These are phyloP conservation scores for Tiaroga cobitis DNA, from an alignment of 2,797 vertebrate species.

Conservation along the genomic window DNA sequence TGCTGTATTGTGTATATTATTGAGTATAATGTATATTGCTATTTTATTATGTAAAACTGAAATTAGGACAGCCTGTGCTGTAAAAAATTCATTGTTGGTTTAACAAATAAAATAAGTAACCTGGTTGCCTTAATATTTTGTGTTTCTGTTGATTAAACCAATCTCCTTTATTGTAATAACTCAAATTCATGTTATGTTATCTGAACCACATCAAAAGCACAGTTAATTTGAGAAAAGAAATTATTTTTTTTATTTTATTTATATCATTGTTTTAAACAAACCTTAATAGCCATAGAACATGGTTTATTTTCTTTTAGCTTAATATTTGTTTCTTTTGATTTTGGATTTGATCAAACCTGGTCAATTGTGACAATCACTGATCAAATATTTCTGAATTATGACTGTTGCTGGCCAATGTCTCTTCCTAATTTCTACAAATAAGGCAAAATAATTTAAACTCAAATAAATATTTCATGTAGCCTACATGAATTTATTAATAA, in stretches of 20 bases:
- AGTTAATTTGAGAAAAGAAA: no score
- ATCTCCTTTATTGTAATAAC: no score
- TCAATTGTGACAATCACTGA: neutral
- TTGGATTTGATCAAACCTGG: neutral
- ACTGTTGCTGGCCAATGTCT: neutral
- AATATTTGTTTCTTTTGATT: neutral
- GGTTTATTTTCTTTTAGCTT: neutral
- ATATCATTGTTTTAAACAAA: neutral
- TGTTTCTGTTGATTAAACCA: no score
- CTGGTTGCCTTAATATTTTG: no score
- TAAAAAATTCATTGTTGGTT: no score
- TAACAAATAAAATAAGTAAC: no score
- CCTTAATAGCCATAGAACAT: neutral
- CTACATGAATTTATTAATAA: neutral
- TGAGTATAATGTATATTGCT: neutral
- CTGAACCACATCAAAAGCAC: no score
- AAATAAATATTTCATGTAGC: conserved; percentile 7
- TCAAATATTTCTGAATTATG: neutral
- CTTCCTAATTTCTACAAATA: neutral
- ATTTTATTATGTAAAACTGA: neutral
- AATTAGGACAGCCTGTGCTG: no score
- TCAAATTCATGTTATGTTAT: no score
- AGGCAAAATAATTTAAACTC: neutral
- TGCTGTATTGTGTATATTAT: neutral
- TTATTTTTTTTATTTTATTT: neutral